Conservation (phyloP, 2,888 invertebrate genomes). For the Caenorhabditis sp. region DNA sequence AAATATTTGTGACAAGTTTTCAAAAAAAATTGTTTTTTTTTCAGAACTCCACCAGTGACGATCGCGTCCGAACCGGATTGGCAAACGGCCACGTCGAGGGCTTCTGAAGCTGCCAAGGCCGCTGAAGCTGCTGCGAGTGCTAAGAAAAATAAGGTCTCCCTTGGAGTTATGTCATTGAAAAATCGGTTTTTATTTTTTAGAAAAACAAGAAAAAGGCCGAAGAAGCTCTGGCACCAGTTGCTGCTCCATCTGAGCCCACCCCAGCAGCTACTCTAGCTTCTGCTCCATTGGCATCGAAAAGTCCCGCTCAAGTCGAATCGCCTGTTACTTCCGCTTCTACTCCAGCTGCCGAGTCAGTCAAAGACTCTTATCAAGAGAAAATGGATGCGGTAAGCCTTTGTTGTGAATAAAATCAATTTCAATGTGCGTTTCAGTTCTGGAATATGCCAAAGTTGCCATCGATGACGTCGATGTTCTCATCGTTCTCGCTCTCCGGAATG, state of each 20-base stretch:
- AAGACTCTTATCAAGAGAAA: constrained; percentile 36
- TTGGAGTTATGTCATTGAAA: neutral
- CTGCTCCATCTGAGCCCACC: neutral
- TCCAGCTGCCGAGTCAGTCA: neutral
- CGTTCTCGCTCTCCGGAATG: constrained; percentile 35
- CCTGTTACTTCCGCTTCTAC: neutral
- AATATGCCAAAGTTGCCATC: constrained; percentile 44
- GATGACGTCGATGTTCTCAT: constrained; percentile 42
- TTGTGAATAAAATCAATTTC: too few relatives aligned
- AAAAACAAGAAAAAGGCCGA: constrained; percentile 29
- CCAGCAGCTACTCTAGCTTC: neutral
- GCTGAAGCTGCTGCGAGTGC: neutral
- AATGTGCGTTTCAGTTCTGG: constrained; percentile 52
- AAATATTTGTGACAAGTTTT: too few relatives aligned
- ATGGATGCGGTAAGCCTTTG: constrained; percentile 21
- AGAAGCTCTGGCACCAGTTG: neutral
- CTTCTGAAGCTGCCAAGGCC: neutral
- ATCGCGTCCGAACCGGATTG: constrained; percentile 10
- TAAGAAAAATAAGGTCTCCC: constrained; percentile 45
- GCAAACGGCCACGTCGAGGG: constrained; percentile 18
- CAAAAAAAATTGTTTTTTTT: too few relatives aligned
- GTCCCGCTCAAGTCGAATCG: neutral
- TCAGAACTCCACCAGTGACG: constrained; percentile 1
- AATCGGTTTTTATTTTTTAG: neutral
- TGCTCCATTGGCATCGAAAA: neutral